These are phyloP conservation scores for Scaptomyza flava DNA, from an alignment of 2,888 invertebrate genomes.

Conservation along the genomic window DNA sequence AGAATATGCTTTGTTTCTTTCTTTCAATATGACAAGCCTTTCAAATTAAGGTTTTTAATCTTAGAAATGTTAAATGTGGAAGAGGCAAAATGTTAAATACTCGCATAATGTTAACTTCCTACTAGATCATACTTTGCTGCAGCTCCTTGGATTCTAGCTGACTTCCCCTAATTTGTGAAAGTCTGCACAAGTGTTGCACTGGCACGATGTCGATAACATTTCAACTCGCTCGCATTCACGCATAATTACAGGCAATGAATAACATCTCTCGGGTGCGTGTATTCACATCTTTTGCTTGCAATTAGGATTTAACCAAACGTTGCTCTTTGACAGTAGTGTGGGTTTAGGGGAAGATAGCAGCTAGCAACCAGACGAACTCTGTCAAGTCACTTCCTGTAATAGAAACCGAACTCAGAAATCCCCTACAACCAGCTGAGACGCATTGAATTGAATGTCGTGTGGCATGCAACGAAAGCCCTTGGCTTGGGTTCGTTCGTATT, in stretches of 20 bases:
- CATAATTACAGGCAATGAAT: conserved; percentile 57
- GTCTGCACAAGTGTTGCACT: conserved; percentile 44
- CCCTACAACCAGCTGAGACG: not conserved
- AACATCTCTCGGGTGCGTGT: conserved; percentile 46
- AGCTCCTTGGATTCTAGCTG: conserved; percentile 6
- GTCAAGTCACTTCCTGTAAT: conserved; percentile 81
- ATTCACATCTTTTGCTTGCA: conserved; percentile 61
- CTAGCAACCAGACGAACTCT: conserved; percentile 47
- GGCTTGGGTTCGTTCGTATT: conserved; percentile 4
- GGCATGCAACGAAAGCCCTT: conserved; percentile 44
- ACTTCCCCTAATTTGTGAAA: conserved; percentile 5
- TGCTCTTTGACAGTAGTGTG: conserved; percentile 1
- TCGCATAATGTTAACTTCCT: not conserved
- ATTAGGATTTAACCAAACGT: conserved; percentile 48
- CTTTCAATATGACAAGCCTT: no score
- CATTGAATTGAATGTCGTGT: conserved; percentile 26
- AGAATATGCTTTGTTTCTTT: no score
- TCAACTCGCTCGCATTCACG: conserved; percentile 59
- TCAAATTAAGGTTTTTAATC: not conserved
- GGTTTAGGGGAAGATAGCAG: not conserved
- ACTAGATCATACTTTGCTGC: not conserved
- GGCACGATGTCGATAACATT: conserved; percentile 62
- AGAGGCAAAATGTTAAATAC: not conserved
- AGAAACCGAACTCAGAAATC: conserved; percentile 50
- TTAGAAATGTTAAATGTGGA: not conserved